Evolutionary conservation across 2,113 vertebrate species (phyloP), one percentile per base, ranked within the genome.

Genomic region (Pelusios castaneus): DNA sequence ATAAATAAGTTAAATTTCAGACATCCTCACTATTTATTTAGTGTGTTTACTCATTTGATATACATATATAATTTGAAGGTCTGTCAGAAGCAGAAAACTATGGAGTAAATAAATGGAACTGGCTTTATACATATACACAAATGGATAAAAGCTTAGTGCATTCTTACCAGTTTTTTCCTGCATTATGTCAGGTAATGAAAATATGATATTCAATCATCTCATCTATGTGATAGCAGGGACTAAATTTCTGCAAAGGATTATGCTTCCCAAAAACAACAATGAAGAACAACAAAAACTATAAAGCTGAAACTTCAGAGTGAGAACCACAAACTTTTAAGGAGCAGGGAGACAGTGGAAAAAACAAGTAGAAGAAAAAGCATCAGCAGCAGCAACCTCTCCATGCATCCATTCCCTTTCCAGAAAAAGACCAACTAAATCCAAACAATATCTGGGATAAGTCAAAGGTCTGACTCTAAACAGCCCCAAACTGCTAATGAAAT

Each of bases 21-120:
- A 80, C 49, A 51, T 91, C 75, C 41, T 82, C 56, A 78, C 85
- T 79, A 34, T 47, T 92, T 95, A 90, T 92, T 84, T 84, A 34
- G 51, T 25, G 5, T 88, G 87, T 92, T 95, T 90, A 84, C 54
- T 88, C 58, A 92, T 95, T 75, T 82, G 82, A 90, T 63, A 92
- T 78, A 85, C 47, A 77, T 81, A 47, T 56, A 56, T 92, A 91
- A 91, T 91, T 87, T 89, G 91, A 93, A 88, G 78, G 22, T 41
- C 82, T 94, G 93, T 94, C 96, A 97, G 95, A 95, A 60, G 8
- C 21, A 90, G 77, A 89, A 80, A 89, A 80, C 89, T 58, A 60
- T 70, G 76, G 17, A 90, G 73, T 82, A 89, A 73, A 12, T 31
- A 52, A 87, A 49, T 82, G 60, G 77, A 83, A 47, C 49, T 79